phyloP scores from a whole-genome alignment of 2,888 invertebrate species.

The Leptinotarsa tumamoca region DNA sequence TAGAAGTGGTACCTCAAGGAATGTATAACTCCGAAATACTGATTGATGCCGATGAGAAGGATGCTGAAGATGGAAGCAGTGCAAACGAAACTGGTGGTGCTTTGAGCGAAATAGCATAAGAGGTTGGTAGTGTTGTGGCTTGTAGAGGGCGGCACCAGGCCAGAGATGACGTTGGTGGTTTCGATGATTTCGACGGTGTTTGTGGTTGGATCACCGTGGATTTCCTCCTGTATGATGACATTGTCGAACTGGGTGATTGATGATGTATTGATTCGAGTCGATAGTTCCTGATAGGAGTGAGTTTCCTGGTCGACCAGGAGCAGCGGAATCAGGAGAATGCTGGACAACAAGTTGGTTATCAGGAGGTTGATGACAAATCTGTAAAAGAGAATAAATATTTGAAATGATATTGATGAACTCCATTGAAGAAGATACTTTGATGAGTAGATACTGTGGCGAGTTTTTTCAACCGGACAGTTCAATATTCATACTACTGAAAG shows the following conservation, averaged over 20 bases:
- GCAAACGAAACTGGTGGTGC: slow-evolving; percentile 72
- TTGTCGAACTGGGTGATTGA: slow-evolving; percentile 31
- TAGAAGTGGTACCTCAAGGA: slow-evolving; percentile 74
- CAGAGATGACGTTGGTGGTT: slow-evolving; percentile 23
- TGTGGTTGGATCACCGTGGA: slow-evolving; percentile 39
- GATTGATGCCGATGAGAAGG: slow-evolving; percentile 74
- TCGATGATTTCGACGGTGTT: slow-evolving; percentile 51
- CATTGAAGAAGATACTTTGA: no score
- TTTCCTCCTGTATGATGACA: slow-evolving; percentile 47
- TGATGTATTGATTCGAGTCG: slow-evolving; percentile 49
- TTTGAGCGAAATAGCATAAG: slow-evolving; percentile 70
- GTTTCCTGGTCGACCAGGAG: slow-evolving; percentile 69
- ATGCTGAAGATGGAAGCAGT: slow-evolving; percentile 74
- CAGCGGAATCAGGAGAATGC: slow-evolving; percentile 67
- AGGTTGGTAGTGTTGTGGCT: slow-evolving; percentile 32
- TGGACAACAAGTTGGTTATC: slow-evolving; percentile 68
- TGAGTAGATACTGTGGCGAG: no score
- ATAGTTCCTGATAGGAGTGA: slow-evolving; percentile 64
- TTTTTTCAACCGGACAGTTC: no score
- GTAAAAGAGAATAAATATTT: slow-evolving; percentile 53
- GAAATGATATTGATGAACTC: not conserved
- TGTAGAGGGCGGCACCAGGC: not conserved
- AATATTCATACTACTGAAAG: no score
- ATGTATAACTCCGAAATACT: slow-evolving; percentile 76
- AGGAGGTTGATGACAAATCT: slow-evolving; percentile 70